A percentile compares a stretch with the other conserved stretches of the same genome.
Conservation (phyloP, 2,888 invertebrate genomes). For the Caenorhabditis afra region DNA sequence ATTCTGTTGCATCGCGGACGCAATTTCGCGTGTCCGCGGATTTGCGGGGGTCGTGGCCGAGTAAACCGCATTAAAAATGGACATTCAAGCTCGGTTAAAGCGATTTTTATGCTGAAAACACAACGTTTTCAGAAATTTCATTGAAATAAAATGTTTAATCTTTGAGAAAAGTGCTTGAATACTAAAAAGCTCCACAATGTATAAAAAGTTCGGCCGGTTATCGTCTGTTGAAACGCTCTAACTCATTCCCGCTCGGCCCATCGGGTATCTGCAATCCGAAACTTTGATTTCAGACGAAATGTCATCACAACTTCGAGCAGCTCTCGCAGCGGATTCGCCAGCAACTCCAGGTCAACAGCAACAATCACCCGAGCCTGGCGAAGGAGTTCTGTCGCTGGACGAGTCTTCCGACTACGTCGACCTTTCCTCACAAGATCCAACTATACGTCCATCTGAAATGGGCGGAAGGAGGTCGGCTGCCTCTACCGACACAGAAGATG, state of each 20-base stretch:
- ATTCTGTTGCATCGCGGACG: neutral
- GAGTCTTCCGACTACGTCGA: conserved; percentile 36
- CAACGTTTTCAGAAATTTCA: too few relatives aligned
- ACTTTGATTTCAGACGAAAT: conserved; percentile 21
- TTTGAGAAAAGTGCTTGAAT: too few relatives aligned
- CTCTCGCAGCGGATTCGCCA: conserved; percentile 45
- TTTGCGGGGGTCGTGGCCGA: neutral
- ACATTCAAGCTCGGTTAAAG: too few relatives aligned
- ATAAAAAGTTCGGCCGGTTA: neutral
- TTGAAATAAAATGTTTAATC: too few relatives aligned
- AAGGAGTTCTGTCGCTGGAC: conserved; percentile 17
- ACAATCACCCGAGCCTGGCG: conserved; percentile 12
- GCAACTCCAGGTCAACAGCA: neutral
- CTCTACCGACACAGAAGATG: conserved; percentile 42
- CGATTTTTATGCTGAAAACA: too few relatives aligned
- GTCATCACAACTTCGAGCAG: conserved; percentile 49
- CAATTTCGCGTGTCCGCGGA: neutral
- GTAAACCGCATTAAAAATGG: neutral
- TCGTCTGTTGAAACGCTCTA: too few relatives aligned
- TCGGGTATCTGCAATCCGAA: neutral
- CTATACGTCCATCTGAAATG: neutral
- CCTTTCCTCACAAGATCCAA: conserved; percentile 31
- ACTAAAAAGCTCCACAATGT: neutral
- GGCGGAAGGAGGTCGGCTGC: conserved; percentile 7
- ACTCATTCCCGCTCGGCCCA: too few relatives aligned